A percentile compares a stretch with the other conserved stretches of the same genome.
Evolutionary conservation across 2,797 vertebrate genomes (phyloP).

Genomic region (Megalops cyprinoides): DNA sequence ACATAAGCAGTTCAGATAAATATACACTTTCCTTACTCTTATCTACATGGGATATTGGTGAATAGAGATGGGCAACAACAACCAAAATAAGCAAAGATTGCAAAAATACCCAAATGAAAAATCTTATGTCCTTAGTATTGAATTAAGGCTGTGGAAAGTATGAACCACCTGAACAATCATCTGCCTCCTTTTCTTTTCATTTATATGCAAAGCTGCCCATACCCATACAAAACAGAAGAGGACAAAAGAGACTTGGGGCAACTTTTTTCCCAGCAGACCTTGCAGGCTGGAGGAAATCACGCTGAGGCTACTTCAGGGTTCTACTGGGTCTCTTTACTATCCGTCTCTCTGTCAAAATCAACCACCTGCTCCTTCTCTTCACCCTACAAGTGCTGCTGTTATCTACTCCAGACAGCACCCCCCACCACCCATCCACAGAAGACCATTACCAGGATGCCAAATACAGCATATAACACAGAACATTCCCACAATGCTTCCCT

Average conservation of each 20-base stretch:
- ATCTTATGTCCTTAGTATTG: not conserved
- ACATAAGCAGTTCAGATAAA: not conserved
- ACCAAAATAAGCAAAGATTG: not conserved
- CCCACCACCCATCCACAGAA: not conserved
- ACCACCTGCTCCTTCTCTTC: slow-evolving; percentile 66
- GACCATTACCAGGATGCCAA: not conserved
- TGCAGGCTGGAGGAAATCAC: slow-evolving; percentile 33
- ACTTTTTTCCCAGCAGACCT: not conserved
- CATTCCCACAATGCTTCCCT: not conserved
- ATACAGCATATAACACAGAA: not conserved
- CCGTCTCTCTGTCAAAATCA: slow-evolving; percentile 67
- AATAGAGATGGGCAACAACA: slow-evolving; percentile 3
- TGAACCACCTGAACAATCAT: not conserved
- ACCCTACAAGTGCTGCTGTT: slow-evolving; percentile 56
- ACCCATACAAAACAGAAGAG: not conserved
- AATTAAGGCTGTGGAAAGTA: not conserved
- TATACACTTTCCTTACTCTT: not conserved
- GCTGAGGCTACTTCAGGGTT: slow-evolving; percentile 61
- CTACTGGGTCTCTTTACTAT: slow-evolving; percentile 69
- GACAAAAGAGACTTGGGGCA: not conserved
- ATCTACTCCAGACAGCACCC: too few species aligned
- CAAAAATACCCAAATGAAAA: not conserved
- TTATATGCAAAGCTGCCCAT: not conserved
- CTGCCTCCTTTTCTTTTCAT: too few species aligned
- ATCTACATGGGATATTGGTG: not conserved